Evolutionary conservation across 2,888 invertebrate genomes (phyloP).

Genomic region (Drosophila infuscata): DNA sequence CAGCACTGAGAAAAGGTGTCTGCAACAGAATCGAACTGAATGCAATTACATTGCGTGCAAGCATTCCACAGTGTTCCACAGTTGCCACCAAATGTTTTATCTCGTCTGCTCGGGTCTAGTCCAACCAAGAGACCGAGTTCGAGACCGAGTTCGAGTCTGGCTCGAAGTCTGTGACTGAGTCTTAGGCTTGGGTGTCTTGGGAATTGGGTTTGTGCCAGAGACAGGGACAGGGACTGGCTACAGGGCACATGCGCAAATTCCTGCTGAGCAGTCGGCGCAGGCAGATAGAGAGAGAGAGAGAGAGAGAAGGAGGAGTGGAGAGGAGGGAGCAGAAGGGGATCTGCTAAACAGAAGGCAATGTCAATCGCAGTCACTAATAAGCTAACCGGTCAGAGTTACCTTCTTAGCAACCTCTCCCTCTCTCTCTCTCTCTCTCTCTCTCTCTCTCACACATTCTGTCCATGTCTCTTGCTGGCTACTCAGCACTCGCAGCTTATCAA

Average conservation of each 20-base stretch:
- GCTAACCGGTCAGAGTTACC: slow-evolving; percentile 64
- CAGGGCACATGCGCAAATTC: slow-evolving; percentile 40
- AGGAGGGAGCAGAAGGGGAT: neutral
- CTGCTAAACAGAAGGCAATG: slow-evolving; percentile 60
- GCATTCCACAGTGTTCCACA: slow-evolving; percentile 25
- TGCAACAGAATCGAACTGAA: slow-evolving; percentile 25
- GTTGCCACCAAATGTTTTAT: slow-evolving; percentile 48
- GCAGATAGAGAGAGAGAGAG: neutral
- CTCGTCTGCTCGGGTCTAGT: slow-evolving; percentile 40
- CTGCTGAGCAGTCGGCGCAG: slow-evolving; percentile 34
- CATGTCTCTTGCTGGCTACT: neutral
- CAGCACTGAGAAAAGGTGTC: slow-evolving; percentile 41
- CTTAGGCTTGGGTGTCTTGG: slow-evolving; percentile 15
- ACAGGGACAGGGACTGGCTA: slow-evolving; percentile 14
- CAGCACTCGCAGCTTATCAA: slow-evolving; percentile 71
- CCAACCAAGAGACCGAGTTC: slow-evolving; percentile 2
- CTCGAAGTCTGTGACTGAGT: slow-evolving; percentile 2
- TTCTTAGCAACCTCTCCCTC: neutral
- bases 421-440: neutral
- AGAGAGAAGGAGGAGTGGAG: neutral
- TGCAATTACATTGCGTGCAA: slow-evolving; percentile 74
- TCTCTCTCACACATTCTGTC: no score
- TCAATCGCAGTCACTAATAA: slow-evolving; percentile 72
- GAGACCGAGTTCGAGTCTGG: slow-evolving; percentile 13
- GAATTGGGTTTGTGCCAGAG: slow-evolving; percentile 3